These are phyloP conservation scores for Mirza zaza DNA, from an alignment of 2,113 vertebrate genomes.

Conservation along the genomic window DNA sequence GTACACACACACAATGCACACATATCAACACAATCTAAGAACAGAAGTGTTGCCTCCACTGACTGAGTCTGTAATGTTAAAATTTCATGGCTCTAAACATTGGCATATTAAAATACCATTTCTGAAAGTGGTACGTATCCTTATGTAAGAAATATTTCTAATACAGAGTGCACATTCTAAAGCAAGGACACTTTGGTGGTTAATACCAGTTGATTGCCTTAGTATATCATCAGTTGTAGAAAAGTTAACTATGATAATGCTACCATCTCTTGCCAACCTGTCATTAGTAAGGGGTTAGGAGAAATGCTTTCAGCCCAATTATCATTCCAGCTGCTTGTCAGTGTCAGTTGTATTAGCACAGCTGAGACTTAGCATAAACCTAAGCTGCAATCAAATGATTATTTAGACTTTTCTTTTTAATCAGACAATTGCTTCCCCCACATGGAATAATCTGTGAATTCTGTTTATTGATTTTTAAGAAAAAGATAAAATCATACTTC, in stretches of 20 bases:
- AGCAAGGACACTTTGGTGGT: background rate
- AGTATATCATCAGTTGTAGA: background rate
- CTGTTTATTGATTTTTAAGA: conserved; percentile 35
- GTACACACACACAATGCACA: too few species aligned
- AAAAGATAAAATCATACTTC: background rate
- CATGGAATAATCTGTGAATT: conserved; percentile 45
- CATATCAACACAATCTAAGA: background rate
- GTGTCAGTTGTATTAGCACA: conserved; percentile 6
- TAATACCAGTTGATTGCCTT: conserved; percentile 16
- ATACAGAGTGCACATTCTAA: background rate
- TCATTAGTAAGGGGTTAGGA: conserved; percentile 5
- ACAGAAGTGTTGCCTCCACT: background rate
- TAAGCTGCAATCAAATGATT: conserved; percentile 50
- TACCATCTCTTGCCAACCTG: conserved; percentile 1
- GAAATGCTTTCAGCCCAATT: conserved; percentile 15
- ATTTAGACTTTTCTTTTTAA: conserved; percentile 68
- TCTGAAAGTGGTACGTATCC: background rate
- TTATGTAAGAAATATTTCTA: conserved; percentile 23
- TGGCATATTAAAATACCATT: background rate
- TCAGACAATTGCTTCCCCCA: background rate
- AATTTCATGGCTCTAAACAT: background rate
- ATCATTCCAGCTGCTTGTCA: conserved; percentile 67
- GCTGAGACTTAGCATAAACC: conserved; percentile 37
- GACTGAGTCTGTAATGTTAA: background rate
- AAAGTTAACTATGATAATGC: background rate